A percentile compares a stretch with the other conserved stretches of the same genome.
These are phyloP conservation scores for Nomada ruficornis DNA, from an alignment of 2,888 invertebrate genomes.

Conservation along the genomic window DNA sequence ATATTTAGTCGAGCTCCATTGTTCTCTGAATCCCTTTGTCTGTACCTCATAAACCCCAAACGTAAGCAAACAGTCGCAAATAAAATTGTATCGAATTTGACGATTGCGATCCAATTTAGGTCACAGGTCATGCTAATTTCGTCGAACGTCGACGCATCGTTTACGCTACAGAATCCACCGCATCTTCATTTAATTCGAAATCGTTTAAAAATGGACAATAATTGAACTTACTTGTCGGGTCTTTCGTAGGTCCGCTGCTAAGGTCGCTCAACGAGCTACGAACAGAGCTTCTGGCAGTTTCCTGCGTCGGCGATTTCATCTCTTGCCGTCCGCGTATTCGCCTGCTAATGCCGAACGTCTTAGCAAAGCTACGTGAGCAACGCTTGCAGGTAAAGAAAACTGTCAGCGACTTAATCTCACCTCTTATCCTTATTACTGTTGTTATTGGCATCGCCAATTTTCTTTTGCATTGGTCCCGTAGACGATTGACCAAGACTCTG, in stretches of 20 bases:
- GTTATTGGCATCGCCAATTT: slow-evolving; percentile 78
- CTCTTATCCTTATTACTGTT: slow-evolving; percentile 78
- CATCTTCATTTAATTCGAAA: slow-evolving; percentile 26
- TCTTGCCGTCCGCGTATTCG: slow-evolving; percentile 80
- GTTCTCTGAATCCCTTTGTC: slow-evolving; percentile 19
- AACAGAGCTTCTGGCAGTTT: slow-evolving; percentile 82
- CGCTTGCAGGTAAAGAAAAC: background rate
- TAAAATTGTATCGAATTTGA: background rate
- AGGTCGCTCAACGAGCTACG: slow-evolving; percentile 83
- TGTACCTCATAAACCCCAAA: background rate
- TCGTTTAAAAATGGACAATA: slow-evolving; percentile 24
- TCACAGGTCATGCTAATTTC: background rate
- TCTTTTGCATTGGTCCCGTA: slow-evolving; percentile 71
- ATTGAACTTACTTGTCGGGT: slow-evolving; percentile 78
- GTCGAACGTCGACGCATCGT: background rate
- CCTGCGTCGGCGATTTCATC: slow-evolving; percentile 80
- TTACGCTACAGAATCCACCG: background rate
- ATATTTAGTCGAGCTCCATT: slow-evolving; percentile 39
- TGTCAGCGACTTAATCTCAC: slow-evolving; percentile 53
- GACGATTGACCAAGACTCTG: slow-evolving; percentile 77
- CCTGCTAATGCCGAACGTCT: slow-evolving; percentile 66
- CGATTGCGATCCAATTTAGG: slow-evolving; percentile 1
- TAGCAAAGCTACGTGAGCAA: background rate
- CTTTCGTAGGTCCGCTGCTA: slow-evolving; percentile 81
- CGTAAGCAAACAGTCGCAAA: no score